Evolutionary conservation across 2,888 invertebrate genomes (phyloP).

Genomic region (Drosophila parthenogenetica): DNA sequence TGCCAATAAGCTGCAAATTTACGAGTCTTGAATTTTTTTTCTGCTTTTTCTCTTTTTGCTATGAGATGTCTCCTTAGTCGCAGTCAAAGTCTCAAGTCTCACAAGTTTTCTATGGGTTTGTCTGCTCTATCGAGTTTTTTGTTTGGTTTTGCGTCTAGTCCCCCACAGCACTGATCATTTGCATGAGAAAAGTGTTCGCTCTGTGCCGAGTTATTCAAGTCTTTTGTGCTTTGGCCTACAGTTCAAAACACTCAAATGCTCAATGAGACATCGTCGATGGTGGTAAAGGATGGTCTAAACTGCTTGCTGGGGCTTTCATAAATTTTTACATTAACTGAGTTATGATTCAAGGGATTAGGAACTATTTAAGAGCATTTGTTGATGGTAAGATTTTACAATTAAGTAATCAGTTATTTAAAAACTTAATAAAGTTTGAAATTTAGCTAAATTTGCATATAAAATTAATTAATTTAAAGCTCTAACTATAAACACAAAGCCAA

Average conservation of each 20-base stretch:
- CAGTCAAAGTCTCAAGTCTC: conserved; percentile 22
- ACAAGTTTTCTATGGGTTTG: conserved; percentile 34
- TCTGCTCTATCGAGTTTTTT: conserved; percentile 14
- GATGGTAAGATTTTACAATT: neutral
- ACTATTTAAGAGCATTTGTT: conserved; percentile 24
- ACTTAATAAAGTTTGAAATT: too few species aligned
- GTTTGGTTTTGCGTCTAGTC: conserved; percentile 25
- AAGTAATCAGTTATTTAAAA: too few species aligned
- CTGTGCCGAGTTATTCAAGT: conserved; percentile 4
- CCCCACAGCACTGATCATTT: conserved; percentile 37
- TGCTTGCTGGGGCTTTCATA: conserved; percentile 4
- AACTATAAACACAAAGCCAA: too few species aligned
- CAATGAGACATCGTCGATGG: conserved; percentile 47
- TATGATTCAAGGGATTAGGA: conserved; percentile 19
- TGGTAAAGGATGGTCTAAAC: conserved; percentile 2
- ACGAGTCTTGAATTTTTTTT: conserved; percentile 72
- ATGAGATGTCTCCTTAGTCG: conserved; percentile 20
- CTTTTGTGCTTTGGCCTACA: conserved; percentile 40
- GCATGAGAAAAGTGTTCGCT: conserved; percentile 48
- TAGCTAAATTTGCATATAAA: neutral
- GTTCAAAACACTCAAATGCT: conserved; percentile 29
- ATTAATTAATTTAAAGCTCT: too few species aligned
- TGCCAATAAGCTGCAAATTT: conserved; percentile 85
- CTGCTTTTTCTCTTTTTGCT: neutral
- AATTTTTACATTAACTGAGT: conserved; percentile 29